Percentiles rank a stretch among this genome's conserved stretches.
These are phyloP conservation scores for Sesamia inferens DNA, from an alignment of 2,888 invertebrate species.

Conservation along the genomic window DNA sequence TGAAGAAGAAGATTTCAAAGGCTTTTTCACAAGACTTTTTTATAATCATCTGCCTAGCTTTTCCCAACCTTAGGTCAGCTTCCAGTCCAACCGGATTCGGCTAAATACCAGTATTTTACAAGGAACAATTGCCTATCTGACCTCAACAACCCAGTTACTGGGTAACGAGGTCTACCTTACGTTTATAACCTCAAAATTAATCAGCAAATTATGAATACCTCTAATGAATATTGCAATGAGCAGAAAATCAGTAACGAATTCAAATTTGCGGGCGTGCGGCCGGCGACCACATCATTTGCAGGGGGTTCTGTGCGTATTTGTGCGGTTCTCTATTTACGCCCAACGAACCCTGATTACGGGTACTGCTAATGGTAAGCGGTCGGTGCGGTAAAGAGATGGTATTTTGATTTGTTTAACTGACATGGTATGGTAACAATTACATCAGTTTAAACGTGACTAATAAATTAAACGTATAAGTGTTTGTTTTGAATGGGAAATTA, in stretches of 20 bases:
- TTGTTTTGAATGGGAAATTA: not conserved
- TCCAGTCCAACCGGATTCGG: not conserved
- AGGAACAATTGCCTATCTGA: too few species aligned
- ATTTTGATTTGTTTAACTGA: slow-evolving; percentile 59
- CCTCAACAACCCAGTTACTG: too few species aligned
- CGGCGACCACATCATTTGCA: slow-evolving; percentile 71
- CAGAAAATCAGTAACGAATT: slow-evolving; percentile 67
- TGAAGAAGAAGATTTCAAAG: not conserved
- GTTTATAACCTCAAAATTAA: slow-evolving; percentile 29
- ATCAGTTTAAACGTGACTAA: not conserved
- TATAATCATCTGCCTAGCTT: not conserved
- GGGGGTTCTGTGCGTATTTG: slow-evolving; percentile 62
- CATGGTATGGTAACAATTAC: slow-evolving; percentile 29
- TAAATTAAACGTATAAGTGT: not conserved
- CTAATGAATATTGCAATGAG: slow-evolving; percentile 57
- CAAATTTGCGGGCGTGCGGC: slow-evolving; percentile 69
- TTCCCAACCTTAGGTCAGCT: not conserved
- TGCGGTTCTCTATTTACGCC: slow-evolving; percentile 65
- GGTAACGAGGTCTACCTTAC: not conserved
- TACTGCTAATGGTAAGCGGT: slow-evolving; percentile 57
- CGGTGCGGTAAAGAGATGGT: slow-evolving; percentile 38
- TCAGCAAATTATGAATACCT: slow-evolving; percentile 49
- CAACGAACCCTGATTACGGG: slow-evolving; percentile 65
- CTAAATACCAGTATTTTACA: too few species aligned
- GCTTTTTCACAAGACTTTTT: too few species aligned